Percentiles rank a stretch among this genome's conserved stretches.
Evolutionary conservation across 2,888 invertebrate species (phyloP).

Genomic region (Zhengitettix transpicula): DNA sequence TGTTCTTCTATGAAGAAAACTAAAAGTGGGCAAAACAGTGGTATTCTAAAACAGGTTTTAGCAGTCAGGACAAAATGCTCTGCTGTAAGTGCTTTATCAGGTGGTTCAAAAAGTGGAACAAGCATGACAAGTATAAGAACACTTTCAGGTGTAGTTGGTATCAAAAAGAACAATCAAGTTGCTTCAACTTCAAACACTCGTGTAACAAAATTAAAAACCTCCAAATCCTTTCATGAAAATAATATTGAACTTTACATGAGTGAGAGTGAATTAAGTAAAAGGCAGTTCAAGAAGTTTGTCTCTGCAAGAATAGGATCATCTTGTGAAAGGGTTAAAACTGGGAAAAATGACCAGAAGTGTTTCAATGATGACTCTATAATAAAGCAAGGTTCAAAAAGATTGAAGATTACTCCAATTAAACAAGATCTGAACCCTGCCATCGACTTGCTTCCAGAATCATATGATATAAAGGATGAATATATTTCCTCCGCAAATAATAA

Average conservation of each 20-base stretch:
- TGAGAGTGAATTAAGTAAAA: not conserved
- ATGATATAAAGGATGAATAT: too few species aligned
- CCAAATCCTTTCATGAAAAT: too few species aligned
- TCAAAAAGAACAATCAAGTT: not conserved
- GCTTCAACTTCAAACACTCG: not conserved
- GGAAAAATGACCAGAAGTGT: not conserved
- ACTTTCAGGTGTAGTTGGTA: not conserved
- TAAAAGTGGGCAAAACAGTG: constrained; percentile 1
- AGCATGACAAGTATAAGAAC: not conserved
- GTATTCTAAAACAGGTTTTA: constrained; percentile 8
- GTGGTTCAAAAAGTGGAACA: constrained; percentile 1
- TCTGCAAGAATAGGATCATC: not conserved
- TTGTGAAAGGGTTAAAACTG: not conserved
- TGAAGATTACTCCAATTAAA: constrained; percentile 6
- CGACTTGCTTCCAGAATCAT: too few species aligned
- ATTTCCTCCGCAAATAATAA: too few species aligned
- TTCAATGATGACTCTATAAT: not conserved
- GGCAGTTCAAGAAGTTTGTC: not conserved
- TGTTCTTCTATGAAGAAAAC: constrained; percentile 1
- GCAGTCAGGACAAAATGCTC: constrained; percentile 7
- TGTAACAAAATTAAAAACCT: not conserved
- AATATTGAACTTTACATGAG: too few species aligned
- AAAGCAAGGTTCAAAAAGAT: constrained; percentile 7
- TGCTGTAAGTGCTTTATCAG: constrained; percentile 2
- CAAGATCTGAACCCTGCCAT: not conserved